Evolutionary conservation across 2,113 vertebrate species (phyloP).

Genomic region (Alosa alosa): DNA sequence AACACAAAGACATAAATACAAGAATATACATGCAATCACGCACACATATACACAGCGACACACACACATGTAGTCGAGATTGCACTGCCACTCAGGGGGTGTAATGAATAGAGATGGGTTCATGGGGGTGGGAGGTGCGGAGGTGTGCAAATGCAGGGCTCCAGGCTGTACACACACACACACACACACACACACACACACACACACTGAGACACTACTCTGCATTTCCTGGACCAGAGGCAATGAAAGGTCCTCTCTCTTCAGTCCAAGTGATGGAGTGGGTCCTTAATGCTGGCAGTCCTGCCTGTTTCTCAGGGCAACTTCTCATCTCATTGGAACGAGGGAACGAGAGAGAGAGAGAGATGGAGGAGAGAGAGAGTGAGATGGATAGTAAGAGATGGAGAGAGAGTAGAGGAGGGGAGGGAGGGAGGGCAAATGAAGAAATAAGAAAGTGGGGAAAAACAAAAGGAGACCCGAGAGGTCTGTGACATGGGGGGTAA

Average conservation of each 20-base stretch:
- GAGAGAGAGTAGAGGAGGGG: too few relatives aligned
- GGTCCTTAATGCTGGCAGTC: neutral
- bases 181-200: neutral
- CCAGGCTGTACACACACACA: neutral
- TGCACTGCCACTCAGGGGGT: neutral
- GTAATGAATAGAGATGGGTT: neutral
- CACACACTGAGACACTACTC: neutral
- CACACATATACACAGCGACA: neutral
- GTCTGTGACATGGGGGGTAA: neutral
- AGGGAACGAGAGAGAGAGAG: neutral
- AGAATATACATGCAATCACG: neutral
- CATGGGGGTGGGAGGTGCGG: neutral
- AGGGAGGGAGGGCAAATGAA: neutral
- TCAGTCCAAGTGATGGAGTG: slow-evolving; percentile 39
- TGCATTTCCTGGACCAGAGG: slow-evolving; percentile 14
- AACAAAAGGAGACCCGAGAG: neutral
- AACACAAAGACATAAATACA: neutral
- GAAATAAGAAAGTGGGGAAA: neutral
- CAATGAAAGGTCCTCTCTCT: slow-evolving; percentile 28
- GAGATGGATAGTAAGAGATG: neutral
- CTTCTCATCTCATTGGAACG: neutral
- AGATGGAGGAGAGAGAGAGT: neutral
- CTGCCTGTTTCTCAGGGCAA: neutral
- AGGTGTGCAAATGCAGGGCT: neutral
- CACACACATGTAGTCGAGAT: neutral